Evolutionary conservation across 64 coral and sea anemone species (phyloP).

Genomic region (Montipora foliosa): DNA sequence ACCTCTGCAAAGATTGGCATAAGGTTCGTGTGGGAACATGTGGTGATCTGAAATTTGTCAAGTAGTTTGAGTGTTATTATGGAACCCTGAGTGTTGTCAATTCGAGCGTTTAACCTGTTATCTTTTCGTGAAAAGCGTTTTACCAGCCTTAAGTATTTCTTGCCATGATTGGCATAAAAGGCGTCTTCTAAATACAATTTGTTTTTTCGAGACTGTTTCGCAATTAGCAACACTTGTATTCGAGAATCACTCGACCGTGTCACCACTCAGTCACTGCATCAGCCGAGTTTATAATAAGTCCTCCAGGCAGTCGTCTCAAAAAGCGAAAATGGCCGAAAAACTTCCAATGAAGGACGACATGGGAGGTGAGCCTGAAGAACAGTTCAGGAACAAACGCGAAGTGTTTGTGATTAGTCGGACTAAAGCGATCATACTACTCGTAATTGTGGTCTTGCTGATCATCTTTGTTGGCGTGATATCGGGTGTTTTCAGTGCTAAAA

Average conservation of each 20-base stretch:
- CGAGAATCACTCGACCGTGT: too few species aligned
- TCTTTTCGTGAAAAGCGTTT: background rate
- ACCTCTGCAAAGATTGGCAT: too few species aligned
- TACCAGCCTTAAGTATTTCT: background rate
- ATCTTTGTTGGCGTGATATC: conserved; percentile 50
- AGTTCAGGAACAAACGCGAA: background rate
- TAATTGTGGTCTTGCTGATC: conserved; percentile 50
- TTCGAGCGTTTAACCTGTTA: background rate
- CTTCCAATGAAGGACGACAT: conserved; percentile 30
- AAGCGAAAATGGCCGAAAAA: conserved; percentile 41
- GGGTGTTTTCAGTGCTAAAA: conserved; percentile 65
- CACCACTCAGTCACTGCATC: too few species aligned
- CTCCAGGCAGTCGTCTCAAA: background rate
- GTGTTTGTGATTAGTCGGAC: conserved; percentile 53
- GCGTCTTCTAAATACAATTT: background rate
- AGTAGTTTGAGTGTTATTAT: background rate
- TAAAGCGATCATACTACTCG: conserved; percentile 28
- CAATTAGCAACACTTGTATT: background rate
- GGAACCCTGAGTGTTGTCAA: background rate
- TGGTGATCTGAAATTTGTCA: background rate
- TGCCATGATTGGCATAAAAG: background rate
- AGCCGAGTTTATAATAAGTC: too few species aligned
- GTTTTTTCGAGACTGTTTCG: background rate
- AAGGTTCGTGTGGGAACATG: background rate
- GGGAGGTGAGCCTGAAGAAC: background rate